Conservation (phyloP, 2,797 vertebrate genomes). For the Pitangus sulphuratus region DNA sequence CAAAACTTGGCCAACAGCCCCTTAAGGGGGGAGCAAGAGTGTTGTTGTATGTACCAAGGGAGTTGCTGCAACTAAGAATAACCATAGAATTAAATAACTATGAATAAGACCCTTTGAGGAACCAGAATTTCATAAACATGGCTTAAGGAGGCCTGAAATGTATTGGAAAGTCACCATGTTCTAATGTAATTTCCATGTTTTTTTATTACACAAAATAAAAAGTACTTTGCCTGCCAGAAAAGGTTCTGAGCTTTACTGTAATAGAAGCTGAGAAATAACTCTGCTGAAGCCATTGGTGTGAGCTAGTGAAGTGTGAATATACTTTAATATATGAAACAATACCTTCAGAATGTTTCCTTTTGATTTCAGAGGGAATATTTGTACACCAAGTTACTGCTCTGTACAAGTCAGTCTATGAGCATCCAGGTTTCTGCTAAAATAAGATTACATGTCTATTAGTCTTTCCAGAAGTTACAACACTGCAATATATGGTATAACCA, state of each 20-base stretch:
- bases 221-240: neutral
- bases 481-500: neutral
- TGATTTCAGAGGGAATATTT: neutral
- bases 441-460: constrained; percentile 28
- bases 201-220: neutral
- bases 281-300: neutral
- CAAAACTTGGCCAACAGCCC: neutral
- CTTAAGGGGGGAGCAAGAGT: neutral
- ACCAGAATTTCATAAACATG: neutral
- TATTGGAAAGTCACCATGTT: neutral
- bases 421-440: neutral
- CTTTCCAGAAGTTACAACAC: neutral
- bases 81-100: neutral
- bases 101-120: neutral
- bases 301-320: neutral
- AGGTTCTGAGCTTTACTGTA: neutral
- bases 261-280: neutral
- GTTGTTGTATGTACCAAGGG: neutral
- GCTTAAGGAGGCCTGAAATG: neutral
- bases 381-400: neutral
- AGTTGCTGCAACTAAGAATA: neutral
- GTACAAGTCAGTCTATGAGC: neutral
- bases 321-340: neutral
- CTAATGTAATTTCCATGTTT: neutral
- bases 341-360: neutral